Base-by-base conservation (phyloP, 2,113 vertebrate genomes). In the Lasiurus borealis region DNA sequence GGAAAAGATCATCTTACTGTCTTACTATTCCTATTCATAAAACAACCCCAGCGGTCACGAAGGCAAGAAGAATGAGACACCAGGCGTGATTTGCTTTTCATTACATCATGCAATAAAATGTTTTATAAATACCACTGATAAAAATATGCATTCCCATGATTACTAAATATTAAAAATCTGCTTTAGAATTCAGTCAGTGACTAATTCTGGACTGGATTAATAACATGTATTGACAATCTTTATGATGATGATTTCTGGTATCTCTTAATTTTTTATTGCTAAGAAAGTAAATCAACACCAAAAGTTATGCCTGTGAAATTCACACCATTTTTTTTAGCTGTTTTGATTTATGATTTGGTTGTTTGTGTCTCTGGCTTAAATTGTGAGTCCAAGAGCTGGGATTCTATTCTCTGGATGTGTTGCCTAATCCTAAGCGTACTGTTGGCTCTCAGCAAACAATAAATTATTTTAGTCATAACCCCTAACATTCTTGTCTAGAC, bases 401-500 rank as follows among this genome's bases (percentile, higher is more conserved):
- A 89, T 89, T 76, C 31, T 95, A 15, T 73, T 85, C 62, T 54
- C 64, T 81, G 59, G n/a, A 27, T 92, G 34, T 59, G 44, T 92
- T 87, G 85, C 62, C 54, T 83, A 78, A 71, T 29, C 40, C 64
- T 87, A 75, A 93, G 85, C 71, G 16, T 36, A 48, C 27, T 87
- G 91, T 90, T 96, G 95, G 83, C 85, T 86, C 93, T 96, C 57
- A 76, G 72, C 50, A 95, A 94, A 96, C 34, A 88, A 93, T 89
- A 95, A 85, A 88, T 95, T 83, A 90, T 87, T 95, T 92, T 46
- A 85, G 71, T 87, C 15, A 19, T 72, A 90, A 85, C 44, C 36
- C 36, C 27, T 50, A 87, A 50, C 36, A 52, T 92, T 96, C 46
- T 69, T 83, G 88, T 95, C 91, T 96, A 81, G 59, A 92, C 88